Conservation (phyloP, 2,888 invertebrate species). For the Sphaeridia pumilis region DNA sequence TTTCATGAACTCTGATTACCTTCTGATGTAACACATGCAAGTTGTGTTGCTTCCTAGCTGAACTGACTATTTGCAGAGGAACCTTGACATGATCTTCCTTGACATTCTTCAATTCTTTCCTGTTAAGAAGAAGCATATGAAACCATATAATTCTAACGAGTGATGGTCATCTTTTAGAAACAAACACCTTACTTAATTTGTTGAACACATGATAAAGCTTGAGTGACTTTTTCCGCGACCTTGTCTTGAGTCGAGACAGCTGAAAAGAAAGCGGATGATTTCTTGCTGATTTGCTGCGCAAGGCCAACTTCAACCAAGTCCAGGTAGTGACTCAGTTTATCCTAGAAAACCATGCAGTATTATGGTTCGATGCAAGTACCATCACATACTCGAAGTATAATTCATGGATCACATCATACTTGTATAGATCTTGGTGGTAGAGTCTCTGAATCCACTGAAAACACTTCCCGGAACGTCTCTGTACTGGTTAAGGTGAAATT, state of each 20-base stretch:
- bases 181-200: conserved; percentile 27
- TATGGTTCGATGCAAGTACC: no score
- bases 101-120: conserved; percentile 60
- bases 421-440: conserved; percentile 31
- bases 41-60: conserved; percentile 38
- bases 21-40: conserved; percentile 38
- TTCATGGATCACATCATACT: conserved; percentile 18
- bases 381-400: no score
- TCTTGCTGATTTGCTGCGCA: conserved; percentile 80
- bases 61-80: conserved; percentile 59
- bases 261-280: conserved; percentile 94
- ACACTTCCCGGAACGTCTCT: conserved; percentile 71
- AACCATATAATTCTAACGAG: no score
- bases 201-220: conserved; percentile 64
- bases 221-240: conserved; percentile 85
- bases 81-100: conserved; percentile 67
- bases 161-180: no score
- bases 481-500: conserved; percentile 66
- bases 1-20: no score
- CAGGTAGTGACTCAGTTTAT: conserved; percentile 73
- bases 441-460: conserved; percentile 51
- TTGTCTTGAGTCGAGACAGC: conserved; percentile 98
- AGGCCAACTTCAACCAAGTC: conserved; percentile 91
- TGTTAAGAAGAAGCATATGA: conserved; percentile 37
- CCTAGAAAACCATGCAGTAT: no score